Evolutionary conservation across 2,113 vertebrate species (phyloP).

Genomic region (Oncorhynchus clarkii): DNA sequence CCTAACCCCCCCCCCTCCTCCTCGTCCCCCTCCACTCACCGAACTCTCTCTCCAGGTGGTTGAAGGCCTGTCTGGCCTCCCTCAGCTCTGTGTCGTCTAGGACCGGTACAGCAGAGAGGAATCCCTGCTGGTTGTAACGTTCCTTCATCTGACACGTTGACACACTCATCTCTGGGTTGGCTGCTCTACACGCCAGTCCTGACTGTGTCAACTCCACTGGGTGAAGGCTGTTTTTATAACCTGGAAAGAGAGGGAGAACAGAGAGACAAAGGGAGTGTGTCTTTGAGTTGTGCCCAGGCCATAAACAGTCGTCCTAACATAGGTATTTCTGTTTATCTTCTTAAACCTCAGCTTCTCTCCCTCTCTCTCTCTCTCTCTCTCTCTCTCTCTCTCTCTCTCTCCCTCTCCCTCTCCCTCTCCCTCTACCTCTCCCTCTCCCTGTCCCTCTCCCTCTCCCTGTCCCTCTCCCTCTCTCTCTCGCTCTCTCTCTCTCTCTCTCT

Average conservation of each 20-base stretch:
- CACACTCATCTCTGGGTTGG: slow-evolving; percentile 43
- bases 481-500: too few species aligned
- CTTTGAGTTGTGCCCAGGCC: not conserved
- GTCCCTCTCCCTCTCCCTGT: accelerated
- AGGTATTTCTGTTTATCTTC: not conserved
- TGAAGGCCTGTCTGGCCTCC: slow-evolving; percentile 60
- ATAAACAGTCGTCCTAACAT: not conserved
- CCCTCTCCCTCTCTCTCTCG: too few species aligned
- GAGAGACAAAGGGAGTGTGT: not conserved
- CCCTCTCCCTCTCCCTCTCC: accelerated
- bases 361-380: too few species aligned
- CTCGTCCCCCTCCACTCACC: slow-evolving; percentile 55
- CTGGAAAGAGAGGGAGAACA: not conserved
- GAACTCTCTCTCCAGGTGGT: slow-evolving; percentile 70
- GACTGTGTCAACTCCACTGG: not conserved
- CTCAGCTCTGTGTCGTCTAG: slow-evolving; percentile 63
- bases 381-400: too few species aligned
- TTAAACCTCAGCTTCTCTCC: slow-evolving; percentile 1
- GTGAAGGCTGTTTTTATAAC: slow-evolving; percentile 19
- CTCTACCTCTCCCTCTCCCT: too few species aligned
- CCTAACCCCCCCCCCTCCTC: not conserved
- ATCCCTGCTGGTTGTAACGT: slow-evolving; percentile 63
- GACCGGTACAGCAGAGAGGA: slow-evolving; percentile 64
- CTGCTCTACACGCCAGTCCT: not conserved
- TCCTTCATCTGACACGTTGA: slow-evolving; percentile 33